These are phyloP conservation scores for Pagetopsis macropterus DNA, from an alignment of 2,797 vertebrate species.

Conservation along the genomic window DNA sequence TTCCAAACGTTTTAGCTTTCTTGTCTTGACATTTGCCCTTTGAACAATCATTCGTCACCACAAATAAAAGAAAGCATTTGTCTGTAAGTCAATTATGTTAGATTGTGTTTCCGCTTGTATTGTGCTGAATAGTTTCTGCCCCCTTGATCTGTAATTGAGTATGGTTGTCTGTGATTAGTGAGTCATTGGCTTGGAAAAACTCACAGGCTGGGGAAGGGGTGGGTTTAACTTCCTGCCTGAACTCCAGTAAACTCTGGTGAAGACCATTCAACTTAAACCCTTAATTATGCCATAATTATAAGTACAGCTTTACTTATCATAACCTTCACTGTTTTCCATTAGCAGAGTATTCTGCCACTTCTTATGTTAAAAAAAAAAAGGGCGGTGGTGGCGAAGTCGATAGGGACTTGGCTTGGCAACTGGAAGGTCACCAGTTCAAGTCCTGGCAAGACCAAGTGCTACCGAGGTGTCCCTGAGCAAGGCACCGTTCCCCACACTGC, in stretches of 20 bases:
- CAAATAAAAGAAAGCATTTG: conserved; percentile 12
- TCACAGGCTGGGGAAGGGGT: conserved; percentile 23
- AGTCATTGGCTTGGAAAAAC: conserved; percentile 55
- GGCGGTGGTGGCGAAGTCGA: too few species aligned
- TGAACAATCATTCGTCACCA: conserved; percentile 30
- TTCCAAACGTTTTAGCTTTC: neutral
- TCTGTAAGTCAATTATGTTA: conserved; percentile 27
- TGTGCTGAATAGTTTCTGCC: conserved; percentile 31
- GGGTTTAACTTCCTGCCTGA: conserved; percentile 21
- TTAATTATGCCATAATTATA: conserved; percentile 34
- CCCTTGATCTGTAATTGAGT: conserved; percentile 37
- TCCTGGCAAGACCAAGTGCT: too few species aligned
- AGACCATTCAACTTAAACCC: conserved; percentile 20
- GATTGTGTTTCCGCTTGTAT: conserved; percentile 27
- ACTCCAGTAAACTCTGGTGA: conserved; percentile 20
- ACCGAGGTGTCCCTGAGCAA: too few species aligned
- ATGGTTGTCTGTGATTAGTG: conserved; percentile 49
- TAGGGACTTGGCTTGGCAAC: too few species aligned
- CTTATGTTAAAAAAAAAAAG: too few species aligned
- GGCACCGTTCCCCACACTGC: too few species aligned
- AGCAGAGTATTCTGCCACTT: neutral
- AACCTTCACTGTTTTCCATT: conserved; percentile 12
- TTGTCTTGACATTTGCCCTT: conserved; percentile 36
- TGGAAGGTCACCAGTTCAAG: too few species aligned
- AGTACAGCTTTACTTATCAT: neutral